Evolutionary conservation across 2,797 vertebrate species (phyloP), one percentile per base, ranked within the genome.

Genomic region (Falco berigora): DNA sequence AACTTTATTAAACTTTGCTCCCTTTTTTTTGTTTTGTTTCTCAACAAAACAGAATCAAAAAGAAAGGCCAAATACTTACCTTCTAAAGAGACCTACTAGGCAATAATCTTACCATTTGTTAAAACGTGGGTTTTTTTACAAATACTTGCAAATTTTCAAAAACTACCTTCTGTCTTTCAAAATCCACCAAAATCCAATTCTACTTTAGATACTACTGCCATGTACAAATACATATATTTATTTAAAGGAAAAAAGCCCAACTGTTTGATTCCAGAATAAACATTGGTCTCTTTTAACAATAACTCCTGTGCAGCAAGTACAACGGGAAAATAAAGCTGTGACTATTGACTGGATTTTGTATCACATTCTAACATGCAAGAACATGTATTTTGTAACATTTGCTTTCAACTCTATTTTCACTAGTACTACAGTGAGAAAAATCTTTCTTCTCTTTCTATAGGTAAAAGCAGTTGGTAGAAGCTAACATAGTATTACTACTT

Each of bases 401-500:
- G 62, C 77, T 93, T 82, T 77, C 88, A 96, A 87, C 27, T 85
- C 71, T 59, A 78, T 67, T 90, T 94, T 90, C 82, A 78, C 44
- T 20, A 53, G 18, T 20, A 66, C 42, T 40, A 74, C 32, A 86
- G 42, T 46, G 68, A 85, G 47, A 92, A 93, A 79, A 88, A 82
- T 21, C 55, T 61, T 79, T 72, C 32, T 91, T 68, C 34, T 49
- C 42, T 81, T 87, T 22, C 6, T 53, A 55, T 15, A 90, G 85
- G 88, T 42, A 96, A 97, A 85, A 94, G 50, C 55, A 96, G 72
- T 40, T 84, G 82, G 9, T 67, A 74, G 93, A 95, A 90, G 34
- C 49, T 82, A 95, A 93, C 36, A 86, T 0, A 92, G 73, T 67
- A 94, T 68, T 47, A 50, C 44, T 89, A 56, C 66, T 92, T 97